phyloP scores from a whole-genome alignment of 2,888 invertebrate species.

The Drosophila nigricruria region DNA sequence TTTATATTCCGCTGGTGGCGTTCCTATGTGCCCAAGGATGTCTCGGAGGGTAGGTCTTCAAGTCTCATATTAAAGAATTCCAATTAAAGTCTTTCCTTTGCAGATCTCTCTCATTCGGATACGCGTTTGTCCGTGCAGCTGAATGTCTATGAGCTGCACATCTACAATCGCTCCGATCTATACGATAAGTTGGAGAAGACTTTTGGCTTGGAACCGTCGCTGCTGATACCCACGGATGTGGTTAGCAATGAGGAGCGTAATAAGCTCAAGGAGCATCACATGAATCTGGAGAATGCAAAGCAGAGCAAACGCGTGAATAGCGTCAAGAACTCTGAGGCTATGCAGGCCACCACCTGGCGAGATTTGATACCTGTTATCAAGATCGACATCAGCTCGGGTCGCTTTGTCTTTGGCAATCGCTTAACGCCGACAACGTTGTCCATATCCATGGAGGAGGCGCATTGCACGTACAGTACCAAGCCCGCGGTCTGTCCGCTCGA shows the following conservation, averaged over 20 bases:
- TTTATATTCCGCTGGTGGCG: slow-evolving; percentile 99
- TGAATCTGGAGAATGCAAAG: slow-evolving; percentile 88
- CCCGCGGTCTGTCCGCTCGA: slow-evolving; percentile 97
- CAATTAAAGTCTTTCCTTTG: slow-evolving; percentile 57
- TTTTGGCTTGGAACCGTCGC: slow-evolving; percentile 93
- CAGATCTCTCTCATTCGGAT: slow-evolving; percentile 97
- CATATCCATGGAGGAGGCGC: slow-evolving; percentile 96
- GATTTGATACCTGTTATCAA: slow-evolving; percentile 98
- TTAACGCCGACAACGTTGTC: slow-evolving; percentile 97
- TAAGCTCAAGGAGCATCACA: slow-evolving; percentile 87
- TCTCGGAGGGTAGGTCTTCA: slow-evolving; percentile 92
- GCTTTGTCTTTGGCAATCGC: slow-evolving; percentile 97
- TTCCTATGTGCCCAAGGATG: slow-evolving; percentile 96
- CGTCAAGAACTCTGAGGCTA: slow-evolving; percentile 90
- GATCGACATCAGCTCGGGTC: slow-evolving; percentile 95
- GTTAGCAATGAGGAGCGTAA: slow-evolving; percentile 86
- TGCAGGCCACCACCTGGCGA: slow-evolving; percentile 95
- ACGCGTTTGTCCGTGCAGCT: slow-evolving; percentile 95
- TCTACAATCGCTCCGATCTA: slow-evolving; percentile 95
- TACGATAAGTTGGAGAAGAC: slow-evolving; percentile 94
- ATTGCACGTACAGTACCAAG: slow-evolving; percentile 97
- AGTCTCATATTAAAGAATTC: neutral
- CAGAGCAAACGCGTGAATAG: slow-evolving; percentile 85
- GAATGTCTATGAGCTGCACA: slow-evolving; percentile 97
- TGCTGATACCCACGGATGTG: slow-evolving; percentile 89